Conservation (phyloP, 2,113 vertebrate species). For the Corythaeola cristata region DNA sequence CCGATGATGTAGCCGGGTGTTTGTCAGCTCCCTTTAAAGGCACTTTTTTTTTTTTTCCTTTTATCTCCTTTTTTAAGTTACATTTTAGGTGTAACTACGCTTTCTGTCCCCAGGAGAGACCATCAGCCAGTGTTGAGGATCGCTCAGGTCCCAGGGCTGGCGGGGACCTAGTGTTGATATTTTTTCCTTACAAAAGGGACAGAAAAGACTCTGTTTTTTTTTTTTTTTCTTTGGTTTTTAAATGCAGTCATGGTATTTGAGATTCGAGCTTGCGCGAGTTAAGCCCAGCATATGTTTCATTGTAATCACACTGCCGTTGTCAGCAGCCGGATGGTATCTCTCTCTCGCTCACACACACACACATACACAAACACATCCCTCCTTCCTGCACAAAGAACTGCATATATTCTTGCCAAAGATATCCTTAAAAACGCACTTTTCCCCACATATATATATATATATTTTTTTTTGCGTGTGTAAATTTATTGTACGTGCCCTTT, state of each 20-base stretch:
- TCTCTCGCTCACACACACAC: not conserved
- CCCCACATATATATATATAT: slow-evolving; percentile 45
- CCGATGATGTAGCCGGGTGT: not conserved
- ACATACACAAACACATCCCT: slow-evolving; percentile 30
- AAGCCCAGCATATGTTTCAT: slow-evolving; percentile 43
- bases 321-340: slow-evolving; percentile 62
- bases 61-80: not conserved
- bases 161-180: not conserved
- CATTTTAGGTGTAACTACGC: not conserved
- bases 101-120: not conserved
- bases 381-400: slow-evolving; percentile 61
- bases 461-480: slow-evolving; percentile 35
- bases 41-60: not conserved
- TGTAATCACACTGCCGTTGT: slow-evolving; percentile 59
- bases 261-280: slow-evolving; percentile 18
- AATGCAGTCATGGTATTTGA: slow-evolving; percentile 45
- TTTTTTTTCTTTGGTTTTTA: not conserved
- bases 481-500: slow-evolving; percentile 36
- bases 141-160: not conserved
- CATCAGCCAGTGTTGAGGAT: not conserved
- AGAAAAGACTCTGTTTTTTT: slow-evolving; percentile 27
- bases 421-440: slow-evolving; percentile 78
- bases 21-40: slow-evolving; percentile 50
- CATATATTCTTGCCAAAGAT: slow-evolving; percentile 83
- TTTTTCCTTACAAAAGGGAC: slow-evolving; percentile 31